phyloP scores from a whole-genome alignment of 2,888 invertebrate genomes.

The Argynnis bischoffii region DNA sequence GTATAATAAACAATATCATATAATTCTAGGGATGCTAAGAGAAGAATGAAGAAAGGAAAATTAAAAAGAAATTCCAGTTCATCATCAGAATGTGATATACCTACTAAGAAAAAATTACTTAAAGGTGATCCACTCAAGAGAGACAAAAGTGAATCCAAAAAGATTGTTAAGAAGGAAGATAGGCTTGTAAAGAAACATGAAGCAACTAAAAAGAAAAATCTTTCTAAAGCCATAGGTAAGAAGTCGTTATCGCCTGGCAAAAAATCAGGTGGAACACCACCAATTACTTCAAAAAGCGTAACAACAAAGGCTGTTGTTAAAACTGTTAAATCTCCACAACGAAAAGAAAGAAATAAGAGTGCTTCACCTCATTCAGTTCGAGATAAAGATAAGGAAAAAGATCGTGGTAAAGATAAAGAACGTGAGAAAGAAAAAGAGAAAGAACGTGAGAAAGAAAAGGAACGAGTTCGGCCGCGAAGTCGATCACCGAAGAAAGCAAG shows the following conservation, averaged over 20 bases:
- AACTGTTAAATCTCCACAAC: constrained; percentile 74
- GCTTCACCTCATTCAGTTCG: constrained; percentile 68
- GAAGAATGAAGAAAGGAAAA: constrained; percentile 79
- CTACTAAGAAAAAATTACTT: constrained; percentile 78
- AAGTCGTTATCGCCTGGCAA: constrained; percentile 78
- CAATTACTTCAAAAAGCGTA: constrained; percentile 71
- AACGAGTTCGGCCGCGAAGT: constrained; percentile 74
- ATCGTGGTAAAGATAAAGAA: constrained; percentile 70
- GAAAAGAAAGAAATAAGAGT: constrained; percentile 72
- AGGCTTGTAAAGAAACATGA: constrained; percentile 69
- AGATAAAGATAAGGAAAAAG: constrained; percentile 78
- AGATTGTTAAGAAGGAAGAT: constrained; percentile 73
- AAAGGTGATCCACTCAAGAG: constrained; percentile 68
- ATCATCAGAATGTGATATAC: constrained; percentile 85
- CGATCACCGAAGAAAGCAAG: constrained; percentile 74
- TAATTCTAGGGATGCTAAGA: constrained; percentile 68
- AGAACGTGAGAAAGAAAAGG: constrained; percentile 72
- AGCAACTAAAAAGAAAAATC: constrained; percentile 61
- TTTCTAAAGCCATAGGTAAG: constrained; percentile 68
- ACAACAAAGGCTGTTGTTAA: constrained; percentile 66
- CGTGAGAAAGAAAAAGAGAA: constrained; percentile 76
- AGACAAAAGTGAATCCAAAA: constrained; percentile 74
- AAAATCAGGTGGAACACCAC: constrained; percentile 78
- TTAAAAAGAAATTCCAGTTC: constrained; percentile 83
- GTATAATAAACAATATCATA: not conserved